These are phyloP conservation scores for Megaceryle alcyon DNA, from an alignment of 2,797 vertebrate genomes.

Conservation along the genomic window DNA sequence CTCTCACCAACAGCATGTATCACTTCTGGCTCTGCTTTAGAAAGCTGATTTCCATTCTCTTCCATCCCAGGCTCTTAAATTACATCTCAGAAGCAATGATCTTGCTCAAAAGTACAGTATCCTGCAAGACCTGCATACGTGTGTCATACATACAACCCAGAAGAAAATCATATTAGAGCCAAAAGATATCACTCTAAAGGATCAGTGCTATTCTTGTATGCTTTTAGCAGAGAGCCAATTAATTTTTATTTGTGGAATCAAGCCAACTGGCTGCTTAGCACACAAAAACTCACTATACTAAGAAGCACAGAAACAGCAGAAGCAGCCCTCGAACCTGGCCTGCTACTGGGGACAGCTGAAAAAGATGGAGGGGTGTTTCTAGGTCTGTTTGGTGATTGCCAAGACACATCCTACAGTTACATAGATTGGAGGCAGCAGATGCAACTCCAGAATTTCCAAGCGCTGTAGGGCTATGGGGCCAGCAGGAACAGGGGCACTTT, in stretches of 20 bases:
- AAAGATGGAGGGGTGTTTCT: background rate
- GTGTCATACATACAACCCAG: background rate
- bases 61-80: background rate
- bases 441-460: background rate
- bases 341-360: background rate
- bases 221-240: background rate
- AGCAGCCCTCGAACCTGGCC: background rate
- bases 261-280: background rate
- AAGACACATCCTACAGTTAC: rapidly evolving
- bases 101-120: background rate
- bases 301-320: background rate
- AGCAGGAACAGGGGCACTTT: background rate
- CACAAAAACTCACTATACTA: background rate
- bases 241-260: background rate
- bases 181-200: background rate
- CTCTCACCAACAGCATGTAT: background rate
- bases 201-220: background rate
- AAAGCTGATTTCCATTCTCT: background rate
- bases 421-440: background rate
- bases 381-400: background rate
- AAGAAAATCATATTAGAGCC: background rate
- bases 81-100: background rate
- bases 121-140: background rate
- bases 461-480: background rate
- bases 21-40: background rate